Evolutionary conservation across 2,113 vertebrate genomes (phyloP), one percentile per base, ranked within the genome.

Genomic region (Trichechus manatus): DNA sequence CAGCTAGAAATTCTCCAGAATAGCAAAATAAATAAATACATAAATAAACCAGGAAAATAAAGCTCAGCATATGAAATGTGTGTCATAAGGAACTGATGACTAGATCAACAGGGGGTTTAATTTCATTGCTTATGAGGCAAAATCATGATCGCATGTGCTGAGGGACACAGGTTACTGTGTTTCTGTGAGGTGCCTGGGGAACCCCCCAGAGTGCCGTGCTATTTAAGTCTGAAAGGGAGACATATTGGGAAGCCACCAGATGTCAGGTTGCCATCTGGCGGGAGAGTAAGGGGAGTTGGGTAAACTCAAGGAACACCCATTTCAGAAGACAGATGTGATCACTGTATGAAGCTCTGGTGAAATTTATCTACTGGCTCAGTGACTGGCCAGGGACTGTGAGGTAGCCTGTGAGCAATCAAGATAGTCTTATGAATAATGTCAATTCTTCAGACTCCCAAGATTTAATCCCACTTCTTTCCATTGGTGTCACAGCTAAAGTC

Each of bases 261-360:
- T 87, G 90, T 92, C 92, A 59, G 44, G 33, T 14, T 63, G 31
- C 72, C 68, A 59, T 87, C 94, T 97, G 96, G 77, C 80, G 20
- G 5, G 3, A 11, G 66, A 89, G 31, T 6, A 47, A 84, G 74
- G 87, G 39, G 77, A 79, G 5, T 9, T 47, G 75, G 42, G 47
- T 25, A 77, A 87, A 31, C 84, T 90, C 84, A 79, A 36, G 70
- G 89, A 93, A 66, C 25, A 53, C 53, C 61, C 17, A 53, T 87
- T 92, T 94, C 22, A 33, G 95, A 85, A 96, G 90, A 96, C 84
- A 93, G 95, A 97, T 95, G 95, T 90, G 92, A 96, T 93, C 89
- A 5, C 75, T n/a, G 27, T 93, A 53, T 90, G 95, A 90, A 36
- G 64, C 64, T 66, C 2, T 1, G n/a, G 64, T 78, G 47, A 63